These are phyloP conservation scores for Apostichopus californicus DNA, from an alignment of 35 echinoderm and acorn worm species.

Conservation along the genomic window DNA sequence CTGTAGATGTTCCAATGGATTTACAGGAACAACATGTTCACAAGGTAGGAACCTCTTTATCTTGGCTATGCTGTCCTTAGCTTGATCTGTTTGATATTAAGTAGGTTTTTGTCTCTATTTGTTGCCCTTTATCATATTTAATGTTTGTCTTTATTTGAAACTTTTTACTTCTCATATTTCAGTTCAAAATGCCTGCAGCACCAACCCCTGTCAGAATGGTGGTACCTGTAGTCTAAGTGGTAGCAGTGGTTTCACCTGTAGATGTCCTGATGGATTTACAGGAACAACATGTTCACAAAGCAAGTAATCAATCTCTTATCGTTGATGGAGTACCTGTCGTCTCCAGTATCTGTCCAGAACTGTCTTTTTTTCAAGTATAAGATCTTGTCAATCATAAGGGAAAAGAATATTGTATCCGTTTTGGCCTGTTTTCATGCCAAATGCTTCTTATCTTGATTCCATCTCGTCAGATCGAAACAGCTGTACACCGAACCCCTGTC, in stretches of 20 bases:
- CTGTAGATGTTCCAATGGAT: conserved; percentile 48
- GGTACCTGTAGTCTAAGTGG: conserved; percentile 42
- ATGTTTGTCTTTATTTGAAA: no score
- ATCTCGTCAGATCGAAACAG: conserved; percentile 20
- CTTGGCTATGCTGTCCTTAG: no score
- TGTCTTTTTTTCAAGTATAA: background rate
- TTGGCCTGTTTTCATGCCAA: background rate
- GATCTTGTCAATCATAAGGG: no score
- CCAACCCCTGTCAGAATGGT: conserved; percentile 74
- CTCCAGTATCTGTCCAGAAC: no score
- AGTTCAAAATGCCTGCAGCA: conserved; percentile 56
- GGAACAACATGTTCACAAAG: conserved; percentile 56
- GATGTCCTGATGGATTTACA: conserved; percentile 55
- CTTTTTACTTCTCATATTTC: background rate
- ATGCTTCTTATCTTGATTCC: background rate
- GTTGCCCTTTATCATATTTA: background rate
- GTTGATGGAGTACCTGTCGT: no score
- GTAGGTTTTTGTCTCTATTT: background rate
- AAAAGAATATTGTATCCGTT: no score
- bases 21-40: conserved; percentile 2
- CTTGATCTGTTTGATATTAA: no score
- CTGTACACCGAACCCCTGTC: conserved; percentile 66
- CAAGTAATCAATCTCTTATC: background rate
- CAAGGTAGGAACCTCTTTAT: background rate
- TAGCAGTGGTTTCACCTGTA: conserved; percentile 41